These are phyloP conservation scores for Drosophila bocqueti DNA, from an alignment of 1,140 invertebrate species.

Conservation along the genomic window DNA sequence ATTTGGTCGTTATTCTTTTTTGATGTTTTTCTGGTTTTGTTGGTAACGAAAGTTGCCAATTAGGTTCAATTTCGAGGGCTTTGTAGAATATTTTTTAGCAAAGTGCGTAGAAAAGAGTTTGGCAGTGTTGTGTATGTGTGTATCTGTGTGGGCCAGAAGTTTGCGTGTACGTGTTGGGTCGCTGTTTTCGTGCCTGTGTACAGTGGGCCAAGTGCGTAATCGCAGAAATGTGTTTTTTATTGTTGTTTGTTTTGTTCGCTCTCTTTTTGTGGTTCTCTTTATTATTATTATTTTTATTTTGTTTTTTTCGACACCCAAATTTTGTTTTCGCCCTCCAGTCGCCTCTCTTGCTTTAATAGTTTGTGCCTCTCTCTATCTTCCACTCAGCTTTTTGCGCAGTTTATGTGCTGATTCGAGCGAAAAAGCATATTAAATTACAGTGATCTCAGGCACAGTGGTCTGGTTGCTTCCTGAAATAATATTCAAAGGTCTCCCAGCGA, in stretches of 20 bases:
- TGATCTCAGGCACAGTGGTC: neutral
- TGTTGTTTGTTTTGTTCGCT: conserved; percentile 39
- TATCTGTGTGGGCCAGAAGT: conserved; percentile 13
- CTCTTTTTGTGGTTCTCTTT: conserved; percentile 23
- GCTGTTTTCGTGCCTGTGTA: conserved; percentile 20
- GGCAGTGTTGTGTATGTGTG: conserved; percentile 11
- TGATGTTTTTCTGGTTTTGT: conserved; percentile 49
- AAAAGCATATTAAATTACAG: conserved; percentile 29
- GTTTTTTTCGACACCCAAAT: conserved; percentile 15
- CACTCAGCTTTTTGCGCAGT: conserved; percentile 62
- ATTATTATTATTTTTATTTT: conserved; percentile 2
- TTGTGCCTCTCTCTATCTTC: conserved; percentile 8
- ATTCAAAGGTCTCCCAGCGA: neutral
- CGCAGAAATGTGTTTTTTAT: conserved; percentile 62
- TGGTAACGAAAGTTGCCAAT: conserved; percentile 71
- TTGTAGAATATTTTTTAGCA: conserved; percentile 52
- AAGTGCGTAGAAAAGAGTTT: conserved; percentile 69
- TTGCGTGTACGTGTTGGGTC: conserved; percentile 10
- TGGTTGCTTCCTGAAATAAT: neutral
- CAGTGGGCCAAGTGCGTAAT: conserved; percentile 61
- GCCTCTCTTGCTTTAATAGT: conserved; percentile 55
- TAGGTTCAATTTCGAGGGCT: conserved; percentile 47
- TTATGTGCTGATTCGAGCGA: conserved; percentile 32
- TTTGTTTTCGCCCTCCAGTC: conserved; percentile 22
- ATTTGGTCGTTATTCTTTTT: conserved; percentile 52